Percentiles rank a stretch among this genome's conserved stretches.
These are phyloP conservation scores for Ibidorhyncha struthersii DNA, from an alignment of 2,113 vertebrate species.

Conservation along the genomic window DNA sequence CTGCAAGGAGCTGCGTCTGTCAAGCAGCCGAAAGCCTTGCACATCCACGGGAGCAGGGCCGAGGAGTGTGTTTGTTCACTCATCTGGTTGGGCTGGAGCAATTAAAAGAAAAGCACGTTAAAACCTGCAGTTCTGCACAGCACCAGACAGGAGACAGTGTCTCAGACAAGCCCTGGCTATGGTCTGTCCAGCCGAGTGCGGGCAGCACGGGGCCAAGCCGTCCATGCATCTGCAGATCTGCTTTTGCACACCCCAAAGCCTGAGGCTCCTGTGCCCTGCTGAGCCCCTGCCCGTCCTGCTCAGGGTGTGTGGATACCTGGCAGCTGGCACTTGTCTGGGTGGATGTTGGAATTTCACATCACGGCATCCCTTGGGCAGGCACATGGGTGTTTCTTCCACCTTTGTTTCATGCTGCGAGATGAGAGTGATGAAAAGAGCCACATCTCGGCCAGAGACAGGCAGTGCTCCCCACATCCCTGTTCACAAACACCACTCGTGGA, in stretches of 20 bases:
- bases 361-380: not conserved
- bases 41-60: not conserved
- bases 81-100: not conserved
- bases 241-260: not conserved
- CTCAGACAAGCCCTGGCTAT: not conserved
- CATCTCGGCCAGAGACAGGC: not conserved
- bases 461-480: accelerated
- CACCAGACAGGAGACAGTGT: accelerated
- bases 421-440: not conserved
- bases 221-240: not conserved
- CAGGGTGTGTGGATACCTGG: not conserved
- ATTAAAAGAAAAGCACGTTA: not conserved
- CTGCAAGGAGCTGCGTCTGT: not conserved
- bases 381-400: not conserved
- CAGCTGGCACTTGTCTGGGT: not conserved
- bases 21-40: not conserved
- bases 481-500: not conserved
- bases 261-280: not conserved
- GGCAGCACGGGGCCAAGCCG: not conserved
- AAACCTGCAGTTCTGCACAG: not conserved
- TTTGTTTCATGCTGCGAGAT: not conserved
- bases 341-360: not conserved
- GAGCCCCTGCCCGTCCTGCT: not conserved
- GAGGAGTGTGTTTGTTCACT: not conserved
- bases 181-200: accelerated